Base-by-base conservation (phyloP, 2,888 invertebrate genomes). In the Drosophila anomalata region DNA sequence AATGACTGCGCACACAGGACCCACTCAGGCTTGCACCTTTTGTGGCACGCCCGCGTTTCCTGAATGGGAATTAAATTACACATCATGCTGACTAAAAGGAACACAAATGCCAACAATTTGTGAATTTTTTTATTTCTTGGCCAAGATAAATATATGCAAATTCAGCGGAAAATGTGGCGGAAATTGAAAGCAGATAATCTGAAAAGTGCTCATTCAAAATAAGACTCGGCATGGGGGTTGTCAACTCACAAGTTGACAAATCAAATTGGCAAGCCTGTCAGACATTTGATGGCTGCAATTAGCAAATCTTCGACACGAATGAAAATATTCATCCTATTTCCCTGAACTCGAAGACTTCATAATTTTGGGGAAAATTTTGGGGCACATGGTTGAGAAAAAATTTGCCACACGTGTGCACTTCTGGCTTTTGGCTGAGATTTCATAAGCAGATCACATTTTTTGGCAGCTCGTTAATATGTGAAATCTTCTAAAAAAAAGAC, bases 121-220 rank as follows among this genome's bases (percentile, higher is more conserved):
- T 48, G 22, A 6, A 20, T 44, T 44, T 12, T 12, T 41, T 26
- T 9, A 22, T 12, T n/a, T 20, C 31, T 31, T 20, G 11, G 9
- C 2, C 14, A 12, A 12, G 14, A 41, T n/a, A 3, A 52, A 29
- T 22, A 5, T 46, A 65, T 52, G 52, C 44, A 47, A 65, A 65
- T 66, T n/a, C 31, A 22, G 46, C n/a, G 36, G 29, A 31, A 63
- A 65, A 65, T 53, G 53, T 46, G 46, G 17, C 67, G 65, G 65
- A 65, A 65, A 65, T 65, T 65, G 65, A 66, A 65, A 66, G 46
- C 46, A 65, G 67, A 65, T 66, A 65, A 65, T 47, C 65, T 54
- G 22, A 11, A 66, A 66, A 47, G 54, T 54, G 36, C 46, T 46
- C 44, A 11, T 12, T n/a, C 41, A 42, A 11, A 42, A 20, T 36